Evolutionary conservation across 2,113 vertebrate species (phyloP).

Genomic region (Peromyscus maniculatus): DNA sequence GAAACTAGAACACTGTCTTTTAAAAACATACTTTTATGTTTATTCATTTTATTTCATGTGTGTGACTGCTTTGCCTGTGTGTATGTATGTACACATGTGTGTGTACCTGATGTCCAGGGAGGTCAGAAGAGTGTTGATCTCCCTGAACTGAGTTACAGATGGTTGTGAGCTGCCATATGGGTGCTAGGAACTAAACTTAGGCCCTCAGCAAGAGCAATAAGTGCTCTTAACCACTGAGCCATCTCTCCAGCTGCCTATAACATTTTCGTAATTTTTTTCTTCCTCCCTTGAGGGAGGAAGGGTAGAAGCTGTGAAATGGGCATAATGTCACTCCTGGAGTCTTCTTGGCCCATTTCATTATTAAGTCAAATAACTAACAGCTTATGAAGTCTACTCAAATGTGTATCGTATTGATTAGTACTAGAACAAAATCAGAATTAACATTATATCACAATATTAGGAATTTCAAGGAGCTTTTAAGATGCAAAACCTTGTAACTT

Average conservation of each 20-base stretch:
- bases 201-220: not conserved
- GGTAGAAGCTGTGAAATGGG: not conserved
- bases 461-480: not conserved
- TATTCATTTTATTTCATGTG: not conserved
- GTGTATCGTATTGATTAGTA: not conserved
- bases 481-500: not conserved
- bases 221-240: not conserved
- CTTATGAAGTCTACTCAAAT: not conserved
- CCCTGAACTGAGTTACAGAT: not conserved
- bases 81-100: not conserved
- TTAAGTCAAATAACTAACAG: not conserved
- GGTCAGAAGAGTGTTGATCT: not conserved
- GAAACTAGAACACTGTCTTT: not conserved
- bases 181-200: not conserved
- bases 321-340: not conserved
- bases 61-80: not conserved
- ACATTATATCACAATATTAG: not conserved
- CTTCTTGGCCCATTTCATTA: not conserved
- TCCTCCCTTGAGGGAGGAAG: not conserved
- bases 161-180: not conserved
- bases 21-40: not conserved
- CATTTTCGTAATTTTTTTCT: not conserved
- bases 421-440: not conserved
- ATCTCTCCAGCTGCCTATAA: not conserved
- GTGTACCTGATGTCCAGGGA: not conserved